Evolutionary conservation across 2,797 vertebrate species (phyloP).

Genomic region (Pangasius macronema): DNA sequence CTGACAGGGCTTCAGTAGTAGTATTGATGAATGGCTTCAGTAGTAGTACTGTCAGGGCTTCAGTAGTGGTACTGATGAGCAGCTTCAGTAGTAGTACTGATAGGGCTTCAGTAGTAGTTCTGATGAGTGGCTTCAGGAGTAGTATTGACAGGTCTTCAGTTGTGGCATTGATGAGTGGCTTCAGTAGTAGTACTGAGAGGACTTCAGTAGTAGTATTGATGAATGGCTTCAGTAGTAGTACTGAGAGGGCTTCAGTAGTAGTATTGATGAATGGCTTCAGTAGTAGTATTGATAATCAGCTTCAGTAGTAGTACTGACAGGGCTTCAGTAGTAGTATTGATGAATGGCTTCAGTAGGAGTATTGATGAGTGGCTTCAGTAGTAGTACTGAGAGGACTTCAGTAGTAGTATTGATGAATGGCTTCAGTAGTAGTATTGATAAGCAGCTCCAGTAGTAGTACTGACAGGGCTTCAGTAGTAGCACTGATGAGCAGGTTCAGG

Average conservation of each 20-base stretch:
- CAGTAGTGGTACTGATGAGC: not conserved
- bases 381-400: no score
- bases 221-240: not conserved
- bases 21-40: not conserved
- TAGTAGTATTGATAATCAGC: no score
- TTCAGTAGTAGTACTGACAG: not conserved
- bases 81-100: not conserved
- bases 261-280: not conserved
- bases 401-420: not conserved
- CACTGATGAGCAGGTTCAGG: no score
- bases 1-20: not conserved
- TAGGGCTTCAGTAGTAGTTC: not conserved
- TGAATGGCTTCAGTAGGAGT: not conserved
- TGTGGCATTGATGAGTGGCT: no score
- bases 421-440: not conserved
- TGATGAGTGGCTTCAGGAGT: not conserved
- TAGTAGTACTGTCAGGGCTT: not conserved
- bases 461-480: not conserved
- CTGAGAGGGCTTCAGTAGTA: not conserved
- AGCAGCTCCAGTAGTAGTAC: not conserved
- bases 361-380: not conserved
- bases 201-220: not conserved
- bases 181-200: not conserved
- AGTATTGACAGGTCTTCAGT: not conserved
- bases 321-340: not conserved